phyloP scores from a whole-genome alignment of 2,797 vertebrate genomes.

The Sebastes itinus region DNA sequence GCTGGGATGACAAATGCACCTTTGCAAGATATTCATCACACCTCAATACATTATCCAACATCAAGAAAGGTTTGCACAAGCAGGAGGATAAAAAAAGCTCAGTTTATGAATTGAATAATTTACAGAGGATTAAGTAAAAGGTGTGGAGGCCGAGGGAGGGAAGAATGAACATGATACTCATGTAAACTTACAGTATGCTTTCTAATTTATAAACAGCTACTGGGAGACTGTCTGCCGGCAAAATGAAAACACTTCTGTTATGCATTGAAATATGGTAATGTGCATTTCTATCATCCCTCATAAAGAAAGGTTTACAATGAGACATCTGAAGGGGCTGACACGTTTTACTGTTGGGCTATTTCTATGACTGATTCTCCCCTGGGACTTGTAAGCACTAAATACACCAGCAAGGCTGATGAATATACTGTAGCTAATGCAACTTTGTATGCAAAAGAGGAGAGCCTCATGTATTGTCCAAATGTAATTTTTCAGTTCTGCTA shows the following conservation, averaged over 20 bases:
- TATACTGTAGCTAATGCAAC: constrained; percentile 28
- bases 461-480: constrained; percentile 3
- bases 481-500: neutral
- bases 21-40: constrained; percentile 5
- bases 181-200: constrained; percentile 46
- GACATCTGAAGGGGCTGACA: constrained; percentile 58
- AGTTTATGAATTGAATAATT: constrained; percentile 59
- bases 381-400: constrained; percentile 64
- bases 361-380: constrained; percentile 65
- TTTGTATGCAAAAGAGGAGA: constrained; percentile 39
- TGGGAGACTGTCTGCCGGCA: constrained; percentile 34
- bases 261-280: constrained; percentile 63
- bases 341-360: constrained; percentile 62
- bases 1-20: constrained; percentile 19
- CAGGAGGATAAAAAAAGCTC: constrained; percentile 24
- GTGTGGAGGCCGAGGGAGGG: constrained; percentile 13
- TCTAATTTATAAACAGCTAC: constrained; percentile 56
- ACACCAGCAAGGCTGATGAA: constrained; percentile 62
- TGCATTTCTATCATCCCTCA: constrained; percentile 54
- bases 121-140: constrained; percentile 44
- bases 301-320: constrained; percentile 63
- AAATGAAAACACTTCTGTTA: constrained; percentile 45
- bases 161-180: constrained; percentile 46
- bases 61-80: constrained; percentile 26
- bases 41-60: constrained; percentile 17